A percentile compares a stretch with the other conserved stretches of the same genome.
Evolutionary conservation across 1,140 invertebrate genomes (phyloP).

Genomic region (Drosophila mauritiana): DNA sequence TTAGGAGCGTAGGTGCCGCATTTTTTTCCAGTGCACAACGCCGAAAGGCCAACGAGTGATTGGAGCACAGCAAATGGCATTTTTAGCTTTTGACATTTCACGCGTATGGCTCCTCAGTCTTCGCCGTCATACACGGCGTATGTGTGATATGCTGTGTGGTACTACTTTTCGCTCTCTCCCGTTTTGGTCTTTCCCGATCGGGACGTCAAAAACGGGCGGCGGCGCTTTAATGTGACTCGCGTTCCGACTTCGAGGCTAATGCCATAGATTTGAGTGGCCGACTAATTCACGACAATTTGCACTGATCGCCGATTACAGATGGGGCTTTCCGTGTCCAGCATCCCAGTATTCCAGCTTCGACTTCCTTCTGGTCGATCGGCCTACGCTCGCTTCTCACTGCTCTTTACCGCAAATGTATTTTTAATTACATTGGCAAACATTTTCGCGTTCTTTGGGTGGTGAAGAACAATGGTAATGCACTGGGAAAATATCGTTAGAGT

Average conservation of each 20-base stretch:
- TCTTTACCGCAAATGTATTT: conserved; percentile 75
- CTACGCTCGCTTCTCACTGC: conserved; percentile 52
- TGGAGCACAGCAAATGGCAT: conserved; percentile 64
- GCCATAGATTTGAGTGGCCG: conserved; percentile 53
- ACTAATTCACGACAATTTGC: conserved; percentile 78
- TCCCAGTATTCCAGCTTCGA: conserved; percentile 2
- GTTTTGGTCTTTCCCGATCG: conserved; percentile 37
- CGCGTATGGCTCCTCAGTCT: conserved; percentile 55
- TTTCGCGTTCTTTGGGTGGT: conserved; percentile 48
- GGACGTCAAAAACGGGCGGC: conserved; percentile 44
- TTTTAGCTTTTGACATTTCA: conserved; percentile 83
- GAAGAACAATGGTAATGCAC: conserved; percentile 49
- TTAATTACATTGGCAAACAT: conserved; percentile 80
- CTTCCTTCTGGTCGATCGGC: conserved; percentile 45
- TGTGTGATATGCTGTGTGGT: conserved; percentile 78
- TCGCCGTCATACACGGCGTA: conserved; percentile 72
- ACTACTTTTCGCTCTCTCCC: conserved; percentile 63
- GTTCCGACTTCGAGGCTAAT: conserved; percentile 49
- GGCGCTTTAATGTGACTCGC: conserved; percentile 41
- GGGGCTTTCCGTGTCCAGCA: conserved; percentile 14
- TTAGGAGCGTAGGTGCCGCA: neutral
- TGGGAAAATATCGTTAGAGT: neutral
- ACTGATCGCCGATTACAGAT: conserved; percentile 66
- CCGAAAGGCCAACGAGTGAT: conserved; percentile 66
- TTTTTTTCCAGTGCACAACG: conserved; percentile 6